Evolutionary conservation across 2,113 vertebrate species (phyloP), one percentile per base, ranked within the genome.

Genomic region (Poicephalus meyeri): DNA sequence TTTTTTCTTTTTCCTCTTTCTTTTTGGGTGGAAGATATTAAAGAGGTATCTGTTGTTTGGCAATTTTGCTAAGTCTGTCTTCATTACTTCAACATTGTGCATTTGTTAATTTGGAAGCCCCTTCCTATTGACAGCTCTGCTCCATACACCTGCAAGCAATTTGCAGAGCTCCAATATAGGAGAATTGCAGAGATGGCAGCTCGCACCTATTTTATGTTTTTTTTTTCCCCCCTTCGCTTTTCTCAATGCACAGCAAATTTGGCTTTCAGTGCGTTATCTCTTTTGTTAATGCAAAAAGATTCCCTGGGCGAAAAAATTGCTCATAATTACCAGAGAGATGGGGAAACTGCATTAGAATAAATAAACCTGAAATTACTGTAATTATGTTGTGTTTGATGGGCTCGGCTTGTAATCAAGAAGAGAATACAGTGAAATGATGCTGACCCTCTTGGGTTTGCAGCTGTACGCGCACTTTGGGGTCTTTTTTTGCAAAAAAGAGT

Each of bases 281-380:
- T 98, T 99, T 99, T 99, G 99, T 99, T 99, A 99, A 99, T 98
- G 98, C 98, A 98, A 98, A 99, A 99, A 99, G 99, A 99, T 99
- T 99, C 99, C 98, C 98, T 98, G 98, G 98, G 99, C 98, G 99
- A 99, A 99, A 99, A 99, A 99, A 99, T 99, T 99, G 99, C 99
- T 99, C 99, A 99, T 99, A 99, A 99, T 99, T 99, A 99, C 99
- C 99, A 99, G 98, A 99, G 99, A 99, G 99, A 99, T 99, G 99
- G 99, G 98, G 99, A 99, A 99, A 99, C 99, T 99, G 99, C 99
- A 99, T 99, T 99, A 99, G 99, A 99, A 99, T 99, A 99, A 99
- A 99, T 99, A 99, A 99, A 99, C 99, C 99, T 98, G 98, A 99
- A 99, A 99, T 99, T 98, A 99, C 99, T 99, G 99, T 99, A 99